Conservation (phyloP, 2,797 vertebrate genomes). For the Tragopan temminckii region DNA sequence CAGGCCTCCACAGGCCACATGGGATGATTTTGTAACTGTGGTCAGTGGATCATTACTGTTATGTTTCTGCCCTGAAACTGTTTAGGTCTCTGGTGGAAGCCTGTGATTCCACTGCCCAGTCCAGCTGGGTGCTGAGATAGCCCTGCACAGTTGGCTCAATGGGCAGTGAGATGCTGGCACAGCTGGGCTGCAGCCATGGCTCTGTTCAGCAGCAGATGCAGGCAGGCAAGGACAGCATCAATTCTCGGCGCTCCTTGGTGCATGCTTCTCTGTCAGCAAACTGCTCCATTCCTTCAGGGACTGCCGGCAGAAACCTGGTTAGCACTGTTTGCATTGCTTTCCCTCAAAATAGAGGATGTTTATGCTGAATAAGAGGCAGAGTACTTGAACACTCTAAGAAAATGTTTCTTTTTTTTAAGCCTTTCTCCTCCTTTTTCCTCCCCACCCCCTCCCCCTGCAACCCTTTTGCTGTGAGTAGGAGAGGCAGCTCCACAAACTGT, state of each 20-base stretch:
- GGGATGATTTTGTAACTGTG: background rate
- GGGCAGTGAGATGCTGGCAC: background rate
- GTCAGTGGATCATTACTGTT: background rate
- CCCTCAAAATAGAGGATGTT: constrained; percentile 47
- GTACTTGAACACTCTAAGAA: constrained; percentile 29
- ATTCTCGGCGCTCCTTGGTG: constrained; percentile 22
- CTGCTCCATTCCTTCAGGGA: constrained; percentile 21
- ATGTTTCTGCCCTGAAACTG: background rate
- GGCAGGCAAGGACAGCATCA: background rate
- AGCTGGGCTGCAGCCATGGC: constrained; percentile 3
- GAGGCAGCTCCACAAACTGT: constrained; percentile 31
- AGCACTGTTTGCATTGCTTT: constrained; percentile 44
- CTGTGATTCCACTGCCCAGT: fast-evolving
- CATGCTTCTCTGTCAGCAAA: background rate
- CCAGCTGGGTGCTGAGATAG: fast-evolving
- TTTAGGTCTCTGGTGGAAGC: fast-evolving
- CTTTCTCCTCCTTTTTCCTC: constrained; percentile 50
- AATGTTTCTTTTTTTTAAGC: constrained; percentile 62
- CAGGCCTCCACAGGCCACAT: fast-evolving
- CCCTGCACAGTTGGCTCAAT: background rate
- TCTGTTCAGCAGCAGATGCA: background rate
- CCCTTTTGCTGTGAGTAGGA: background rate
- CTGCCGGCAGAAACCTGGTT: constrained; percentile 7
- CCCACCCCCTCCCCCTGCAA: background rate
- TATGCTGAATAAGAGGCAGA: constrained; percentile 46